phyloP scores from a whole-genome alignment of 2,888 invertebrate species.

The Campoletis raptor region DNA sequence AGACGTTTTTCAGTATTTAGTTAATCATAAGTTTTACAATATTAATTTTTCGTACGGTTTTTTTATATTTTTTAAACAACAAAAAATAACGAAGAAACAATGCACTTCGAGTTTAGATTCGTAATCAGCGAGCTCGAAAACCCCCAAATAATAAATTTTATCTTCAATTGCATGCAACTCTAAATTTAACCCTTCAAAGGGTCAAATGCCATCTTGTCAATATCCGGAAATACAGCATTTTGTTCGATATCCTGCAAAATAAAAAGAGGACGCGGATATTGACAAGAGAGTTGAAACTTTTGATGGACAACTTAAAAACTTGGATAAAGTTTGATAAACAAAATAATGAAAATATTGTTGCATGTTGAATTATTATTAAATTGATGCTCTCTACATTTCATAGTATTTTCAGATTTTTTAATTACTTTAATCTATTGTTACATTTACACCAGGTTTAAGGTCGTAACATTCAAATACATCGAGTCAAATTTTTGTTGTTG shows the following conservation, averaged over 20 bases:
- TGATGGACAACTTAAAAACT: not conserved
- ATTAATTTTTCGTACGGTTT: too few relatives aligned
- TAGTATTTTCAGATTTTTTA: not conserved
- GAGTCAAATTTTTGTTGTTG: not conserved
- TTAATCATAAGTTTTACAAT: too few relatives aligned
- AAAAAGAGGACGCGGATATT: not conserved
- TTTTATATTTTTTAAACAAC: too few relatives aligned
- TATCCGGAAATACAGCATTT: not conserved
- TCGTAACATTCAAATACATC: not conserved
- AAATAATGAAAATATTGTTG: not conserved
- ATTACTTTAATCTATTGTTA: constrained; percentile 8
- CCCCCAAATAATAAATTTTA: too few relatives aligned
- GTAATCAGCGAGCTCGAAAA: too few relatives aligned
- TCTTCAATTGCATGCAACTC: too few relatives aligned
- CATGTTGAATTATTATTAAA: constrained; percentile 8
- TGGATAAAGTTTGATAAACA: not conserved
- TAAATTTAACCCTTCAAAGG: too few relatives aligned
- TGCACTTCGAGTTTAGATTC: too few relatives aligned
- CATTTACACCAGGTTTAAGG: not conserved
- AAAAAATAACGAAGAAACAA: too few relatives aligned
- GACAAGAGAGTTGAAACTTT: not conserved
- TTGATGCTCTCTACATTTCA: not conserved
- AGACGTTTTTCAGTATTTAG: too few relatives aligned
- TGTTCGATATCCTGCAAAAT: not conserved
- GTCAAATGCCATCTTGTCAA: not conserved